Evolutionary conservation across 2,888 invertebrate genomes (phyloP).

Genomic region (Apomyelois bistriatella): DNA sequence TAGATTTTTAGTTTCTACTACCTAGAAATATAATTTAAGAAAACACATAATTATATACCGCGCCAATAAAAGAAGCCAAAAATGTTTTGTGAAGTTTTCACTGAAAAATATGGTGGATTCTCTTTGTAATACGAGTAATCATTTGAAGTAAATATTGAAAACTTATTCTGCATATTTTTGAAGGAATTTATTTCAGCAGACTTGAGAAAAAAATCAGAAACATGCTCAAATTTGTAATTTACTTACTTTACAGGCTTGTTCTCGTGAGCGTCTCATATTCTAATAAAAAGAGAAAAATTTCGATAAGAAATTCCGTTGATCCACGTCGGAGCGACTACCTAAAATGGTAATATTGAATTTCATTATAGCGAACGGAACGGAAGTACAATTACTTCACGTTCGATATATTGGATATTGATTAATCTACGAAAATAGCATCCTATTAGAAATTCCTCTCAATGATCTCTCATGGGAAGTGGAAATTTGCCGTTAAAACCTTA

Average conservation of each 20-base stretch:
- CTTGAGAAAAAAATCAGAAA: too few species aligned
- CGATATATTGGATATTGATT: slow-evolving; percentile 15
- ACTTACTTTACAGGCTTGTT: slow-evolving; percentile 17
- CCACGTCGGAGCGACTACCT: slow-evolving; percentile 24
- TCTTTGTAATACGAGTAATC: too few species aligned
- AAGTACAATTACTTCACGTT: slow-evolving; percentile 17
- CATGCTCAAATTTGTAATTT: slow-evolving; percentile 1
- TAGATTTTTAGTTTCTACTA: not conserved
- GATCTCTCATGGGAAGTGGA: slow-evolving; percentile 29
- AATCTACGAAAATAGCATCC: slow-evolving; percentile 13
- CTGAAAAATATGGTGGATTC: too few species aligned
- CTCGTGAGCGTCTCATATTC: slow-evolving; percentile 28
- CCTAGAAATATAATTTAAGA: too few species aligned
- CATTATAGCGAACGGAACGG: slow-evolving; percentile 17
- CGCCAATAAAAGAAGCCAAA: too few species aligned
- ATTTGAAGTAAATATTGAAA: too few species aligned
- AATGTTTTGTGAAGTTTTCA: too few species aligned
- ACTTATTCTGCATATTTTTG: too few species aligned
- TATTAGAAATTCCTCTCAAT: slow-evolving; percentile 24
- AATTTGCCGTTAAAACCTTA: slow-evolving; percentile 42
- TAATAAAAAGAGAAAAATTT: slow-evolving; percentile 28
- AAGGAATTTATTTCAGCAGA: too few species aligned
- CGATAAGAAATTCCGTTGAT: slow-evolving; percentile 37
- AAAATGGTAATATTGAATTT: slow-evolving; percentile 32
- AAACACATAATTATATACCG: too few species aligned